Evolutionary conservation across 2,113 vertebrate genomes (phyloP).

Genomic region (Tauraco erythrolophus): DNA sequence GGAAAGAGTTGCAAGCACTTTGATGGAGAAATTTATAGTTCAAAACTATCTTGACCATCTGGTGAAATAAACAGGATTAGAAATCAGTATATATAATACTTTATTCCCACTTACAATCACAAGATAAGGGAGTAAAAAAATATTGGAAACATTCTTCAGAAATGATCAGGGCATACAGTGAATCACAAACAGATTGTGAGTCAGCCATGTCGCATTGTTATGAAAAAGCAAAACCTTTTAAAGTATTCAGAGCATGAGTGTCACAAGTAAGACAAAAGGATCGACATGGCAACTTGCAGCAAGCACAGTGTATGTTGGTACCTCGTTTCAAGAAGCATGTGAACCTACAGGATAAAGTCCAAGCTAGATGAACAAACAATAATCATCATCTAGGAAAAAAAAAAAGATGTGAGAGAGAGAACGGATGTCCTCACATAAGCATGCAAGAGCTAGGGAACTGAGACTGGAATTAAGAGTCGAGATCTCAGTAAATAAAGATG

Average conservation of each 20-base stretch:
- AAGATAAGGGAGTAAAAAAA: neutral
- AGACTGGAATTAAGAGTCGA: neutral
- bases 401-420: neutral
- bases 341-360: neutral
- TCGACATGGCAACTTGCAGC: neutral
- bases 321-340: neutral
- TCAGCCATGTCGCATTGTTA: neutral
- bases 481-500: neutral
- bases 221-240: neutral
- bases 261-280: neutral
- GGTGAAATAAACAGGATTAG: neutral
- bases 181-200: constrained; percentile 22
- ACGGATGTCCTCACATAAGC: neutral
- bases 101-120: neutral
- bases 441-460: neutral
- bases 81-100: neutral
- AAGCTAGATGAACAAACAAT: neutral
- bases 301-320: neutral
- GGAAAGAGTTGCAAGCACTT: neutral
- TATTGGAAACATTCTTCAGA: neutral
- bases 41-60: neutral
- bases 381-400: neutral
- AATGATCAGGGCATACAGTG: neutral
- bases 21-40: neutral
- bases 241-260: neutral